Percentiles rank a stretch among this genome's conserved stretches.
These are phyloP conservation scores for Oppia nitens DNA, from an alignment of 1,140 invertebrate genomes.

Conservation along the genomic window DNA sequence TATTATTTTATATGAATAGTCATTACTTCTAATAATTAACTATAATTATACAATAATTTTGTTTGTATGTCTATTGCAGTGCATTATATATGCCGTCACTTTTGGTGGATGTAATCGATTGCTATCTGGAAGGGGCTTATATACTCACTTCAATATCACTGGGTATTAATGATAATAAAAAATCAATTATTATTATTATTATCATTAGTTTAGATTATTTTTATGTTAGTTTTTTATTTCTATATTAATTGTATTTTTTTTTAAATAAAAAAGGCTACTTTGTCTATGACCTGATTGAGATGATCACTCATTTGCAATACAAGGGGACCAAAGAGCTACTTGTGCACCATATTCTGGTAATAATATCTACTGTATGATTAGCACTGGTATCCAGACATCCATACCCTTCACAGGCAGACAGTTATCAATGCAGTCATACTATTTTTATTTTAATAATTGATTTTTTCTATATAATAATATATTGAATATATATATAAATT, in stretches of 20 bases:
- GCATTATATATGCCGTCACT: constrained; percentile 2
- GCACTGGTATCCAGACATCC: too few species aligned
- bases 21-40: background rate
- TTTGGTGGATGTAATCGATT: constrained; percentile 3
- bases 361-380: too few species aligned
- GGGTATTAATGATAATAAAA: too few species aligned
- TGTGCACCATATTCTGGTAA: constrained; percentile 9
- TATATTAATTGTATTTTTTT: background rate
- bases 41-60: background rate
- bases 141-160: constrained; percentile 3
- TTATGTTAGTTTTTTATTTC: background rate
- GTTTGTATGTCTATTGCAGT: constrained; percentile 1
- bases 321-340: constrained; percentile 7
- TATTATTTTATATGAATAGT: too few species aligned
- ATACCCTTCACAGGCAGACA: too few species aligned
- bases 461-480: background rate
- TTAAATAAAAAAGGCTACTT: constrained; percentile 2
- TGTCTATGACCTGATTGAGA: constrained; percentile 6
- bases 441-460: too few species aligned
- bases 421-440: too few species aligned
- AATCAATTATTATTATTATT: background rate
- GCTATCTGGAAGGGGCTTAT: background rate
- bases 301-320: background rate
- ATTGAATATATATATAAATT: constrained; percentile 5
- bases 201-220: too few species aligned